phyloP scores from a whole-genome alignment of 2,888 invertebrate genomes.

The Crematogaster levior region DNA sequence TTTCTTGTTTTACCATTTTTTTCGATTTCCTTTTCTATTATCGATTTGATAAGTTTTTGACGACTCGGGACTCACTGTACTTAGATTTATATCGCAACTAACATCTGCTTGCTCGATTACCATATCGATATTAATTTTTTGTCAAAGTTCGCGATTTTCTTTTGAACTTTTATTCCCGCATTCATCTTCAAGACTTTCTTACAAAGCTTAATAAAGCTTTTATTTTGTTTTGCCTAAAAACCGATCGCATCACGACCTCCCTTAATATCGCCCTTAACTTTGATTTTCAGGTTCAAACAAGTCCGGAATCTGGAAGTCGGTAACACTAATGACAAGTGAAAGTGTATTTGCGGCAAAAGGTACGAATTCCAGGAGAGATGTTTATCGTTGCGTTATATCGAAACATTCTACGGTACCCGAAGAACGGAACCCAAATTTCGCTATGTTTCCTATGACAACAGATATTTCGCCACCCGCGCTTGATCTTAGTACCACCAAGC shows the following conservation, averaged over 20 bases:
- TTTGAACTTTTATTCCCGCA: not conserved
- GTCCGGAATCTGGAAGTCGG: conserved; percentile 39
- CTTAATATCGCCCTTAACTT: conserved; percentile 32
- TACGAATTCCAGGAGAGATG: conserved; percentile 77
- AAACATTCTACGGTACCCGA: no score
- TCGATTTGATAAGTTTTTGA: not conserved
- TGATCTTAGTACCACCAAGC: no score
- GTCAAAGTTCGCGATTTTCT: not conserved
- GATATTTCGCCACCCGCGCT: no score
- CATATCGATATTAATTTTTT: not conserved
- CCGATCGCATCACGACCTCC: conserved; percentile 3
- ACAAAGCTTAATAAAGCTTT: conserved; percentile 22
- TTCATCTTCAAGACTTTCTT: not conserved
- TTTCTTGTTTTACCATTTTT: not conserved
- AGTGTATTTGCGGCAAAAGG: conserved; percentile 76
- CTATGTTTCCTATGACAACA: no score
- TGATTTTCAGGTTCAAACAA: conserved; percentile 59
- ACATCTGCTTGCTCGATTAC: conserved; percentile 6
- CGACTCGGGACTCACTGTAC: not conserved
- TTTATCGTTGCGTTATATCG: no score
- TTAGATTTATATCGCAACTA: conserved; percentile 2
- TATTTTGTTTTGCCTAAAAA: conserved; percentile 1
- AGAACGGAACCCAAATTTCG: no score
- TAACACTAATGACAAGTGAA: conserved; percentile 66
- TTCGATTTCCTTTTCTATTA: conserved; percentile 2